Conservation (phyloP, 2,888 invertebrate species). For the Sinohyriopsis cumingii region DNA sequence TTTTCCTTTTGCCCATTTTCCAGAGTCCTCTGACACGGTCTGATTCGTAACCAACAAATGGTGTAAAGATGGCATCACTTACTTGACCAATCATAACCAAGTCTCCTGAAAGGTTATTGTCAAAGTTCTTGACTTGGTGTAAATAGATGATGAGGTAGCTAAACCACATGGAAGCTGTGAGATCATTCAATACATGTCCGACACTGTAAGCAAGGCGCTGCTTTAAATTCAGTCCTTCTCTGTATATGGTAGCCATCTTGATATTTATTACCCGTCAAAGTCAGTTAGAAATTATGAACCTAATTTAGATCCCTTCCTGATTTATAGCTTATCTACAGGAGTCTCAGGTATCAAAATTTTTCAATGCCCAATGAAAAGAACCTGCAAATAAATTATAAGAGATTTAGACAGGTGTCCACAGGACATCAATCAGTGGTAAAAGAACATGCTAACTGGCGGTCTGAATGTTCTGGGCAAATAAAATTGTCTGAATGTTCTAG, state of each 20-base stretch:
- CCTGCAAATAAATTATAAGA: too few relatives aligned
- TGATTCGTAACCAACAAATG: constrained; percentile 89
- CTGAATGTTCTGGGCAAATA: too few relatives aligned
- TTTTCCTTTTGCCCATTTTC: constrained; percentile 86
- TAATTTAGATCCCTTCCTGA: too few relatives aligned
- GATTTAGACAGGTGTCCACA: too few relatives aligned
- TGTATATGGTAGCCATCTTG: not conserved
- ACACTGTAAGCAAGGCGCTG: constrained; percentile 75
- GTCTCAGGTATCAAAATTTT: too few relatives aligned
- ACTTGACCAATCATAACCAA: constrained; percentile 84
- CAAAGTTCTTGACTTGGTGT: constrained; percentile 74
- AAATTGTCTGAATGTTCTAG: too few relatives aligned
- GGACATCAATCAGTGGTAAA: too few relatives aligned
- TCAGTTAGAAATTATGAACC: not conserved
- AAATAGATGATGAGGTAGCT: constrained; percentile 90
- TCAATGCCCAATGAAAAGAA: too few relatives aligned
- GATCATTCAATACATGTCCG: constrained; percentile 92
- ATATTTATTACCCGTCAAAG: constrained; percentile 1
- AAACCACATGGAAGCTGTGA: constrained; percentile 96
- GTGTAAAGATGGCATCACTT: constrained; percentile 89
- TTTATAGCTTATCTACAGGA: too few relatives aligned
- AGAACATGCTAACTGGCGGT: too few relatives aligned
- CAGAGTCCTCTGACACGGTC: constrained; percentile 79
- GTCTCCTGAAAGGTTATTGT: constrained; percentile 64
- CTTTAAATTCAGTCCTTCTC: constrained; percentile 15